Evolutionary conservation across 2,888 invertebrate genomes (phyloP).

Genomic region (Melanargia galathea): DNA sequence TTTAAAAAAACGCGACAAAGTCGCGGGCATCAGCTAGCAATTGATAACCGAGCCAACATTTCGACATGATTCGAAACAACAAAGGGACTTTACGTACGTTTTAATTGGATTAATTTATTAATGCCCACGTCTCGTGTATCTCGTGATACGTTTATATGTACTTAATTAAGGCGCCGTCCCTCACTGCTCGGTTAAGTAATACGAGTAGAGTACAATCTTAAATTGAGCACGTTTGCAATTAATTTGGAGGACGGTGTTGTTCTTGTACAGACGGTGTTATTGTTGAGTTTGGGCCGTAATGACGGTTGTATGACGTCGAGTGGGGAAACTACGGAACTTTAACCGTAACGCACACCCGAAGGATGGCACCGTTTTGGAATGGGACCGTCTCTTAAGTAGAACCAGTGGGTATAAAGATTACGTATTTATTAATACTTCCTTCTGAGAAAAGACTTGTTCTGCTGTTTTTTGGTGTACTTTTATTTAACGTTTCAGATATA

Average conservation of each 20-base stretch:
- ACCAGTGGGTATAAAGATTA: neutral
- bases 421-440: neutral
- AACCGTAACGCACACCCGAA: conserved; percentile 56
- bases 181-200: conserved; percentile 30
- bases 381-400: neutral
- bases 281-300: conserved; percentile 55
- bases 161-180: conserved; percentile 26
- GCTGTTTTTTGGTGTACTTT: too few species aligned
- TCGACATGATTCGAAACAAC: conserved; percentile 12
- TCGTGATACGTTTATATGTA: conserved; percentile 18
- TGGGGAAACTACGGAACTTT: conserved; percentile 62
- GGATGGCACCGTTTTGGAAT: conserved; percentile 42
- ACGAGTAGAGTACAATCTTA: conserved; percentile 38
- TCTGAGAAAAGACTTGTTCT: too few species aligned
- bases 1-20: too few species aligned
- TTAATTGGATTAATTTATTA: conserved; percentile 34
- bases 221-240: conserved; percentile 62
- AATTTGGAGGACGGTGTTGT: conserved; percentile 54
- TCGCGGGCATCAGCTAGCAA: too few species aligned
- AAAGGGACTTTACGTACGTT: conserved; percentile 15
- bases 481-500: too few species aligned
- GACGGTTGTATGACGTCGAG: conserved; percentile 54
- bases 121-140: conserved; percentile 28
- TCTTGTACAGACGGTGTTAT: conserved; percentile 48
- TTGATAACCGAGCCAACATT: neutral